Conservation (phyloP, 37 sponge, comb jelly and placozoan species). For the Mnemiopsis leidyi region DNA sequence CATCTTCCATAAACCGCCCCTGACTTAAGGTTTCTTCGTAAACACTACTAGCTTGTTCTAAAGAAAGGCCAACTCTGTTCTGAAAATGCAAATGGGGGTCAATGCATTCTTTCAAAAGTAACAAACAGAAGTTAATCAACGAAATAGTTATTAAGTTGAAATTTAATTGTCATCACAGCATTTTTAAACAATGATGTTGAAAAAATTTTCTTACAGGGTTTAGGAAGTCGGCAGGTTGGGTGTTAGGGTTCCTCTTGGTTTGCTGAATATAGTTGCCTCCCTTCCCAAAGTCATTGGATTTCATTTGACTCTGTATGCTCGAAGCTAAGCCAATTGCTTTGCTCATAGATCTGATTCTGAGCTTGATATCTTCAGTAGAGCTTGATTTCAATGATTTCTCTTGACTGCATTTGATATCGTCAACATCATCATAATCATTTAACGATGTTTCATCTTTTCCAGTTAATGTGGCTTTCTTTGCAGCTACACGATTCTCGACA, state of each 20-base stretch:
- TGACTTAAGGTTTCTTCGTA: slow-evolving; percentile 45
- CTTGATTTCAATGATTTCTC: not conserved
- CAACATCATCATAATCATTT: not conserved
- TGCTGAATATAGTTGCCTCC: not conserved
- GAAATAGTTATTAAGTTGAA: no score
- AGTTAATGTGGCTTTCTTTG: slow-evolving; percentile 5
- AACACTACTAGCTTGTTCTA: slow-evolving; percentile 27
- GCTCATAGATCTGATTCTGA: not conserved
- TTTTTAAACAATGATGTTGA: no score
- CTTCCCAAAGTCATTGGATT: not conserved
- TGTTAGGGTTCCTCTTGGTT: not conserved
- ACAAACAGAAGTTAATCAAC: no score
- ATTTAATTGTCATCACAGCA: no score
- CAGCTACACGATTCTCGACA: not conserved
- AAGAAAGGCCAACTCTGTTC: not conserved
- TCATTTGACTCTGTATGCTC: not conserved
- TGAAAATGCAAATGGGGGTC: no score
- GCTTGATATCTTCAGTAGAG: not conserved
- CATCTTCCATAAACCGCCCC: slow-evolving; percentile 42
- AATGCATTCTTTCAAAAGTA: no score
- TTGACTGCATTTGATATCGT: not conserved
- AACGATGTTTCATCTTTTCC: not conserved
- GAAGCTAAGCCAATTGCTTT: slow-evolving; percentile 41
- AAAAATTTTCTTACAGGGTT: not conserved
- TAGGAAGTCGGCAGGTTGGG: not conserved